Conservation (phyloP, 2,797 vertebrate genomes). For the Petrocephalus schoutedeni region DNA sequence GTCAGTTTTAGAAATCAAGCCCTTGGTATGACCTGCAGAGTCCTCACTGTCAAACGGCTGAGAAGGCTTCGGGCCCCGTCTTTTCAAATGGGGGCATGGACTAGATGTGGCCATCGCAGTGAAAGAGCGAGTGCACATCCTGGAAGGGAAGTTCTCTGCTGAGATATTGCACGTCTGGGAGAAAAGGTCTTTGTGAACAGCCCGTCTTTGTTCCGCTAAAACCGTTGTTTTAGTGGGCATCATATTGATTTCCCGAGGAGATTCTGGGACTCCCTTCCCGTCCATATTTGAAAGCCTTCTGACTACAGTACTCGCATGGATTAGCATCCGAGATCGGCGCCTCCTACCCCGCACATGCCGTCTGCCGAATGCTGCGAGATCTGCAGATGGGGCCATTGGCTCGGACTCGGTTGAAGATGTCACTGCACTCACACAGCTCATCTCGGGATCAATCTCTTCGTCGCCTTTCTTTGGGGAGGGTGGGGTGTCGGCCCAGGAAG, state of each 20-base stretch:
- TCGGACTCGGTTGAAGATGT: slow-evolving; percentile 78
- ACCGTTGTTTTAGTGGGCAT: slow-evolving; percentile 54
- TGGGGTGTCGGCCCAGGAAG: slow-evolving; percentile 73
- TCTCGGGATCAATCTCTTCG: slow-evolving; percentile 71
- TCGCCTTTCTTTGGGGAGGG: slow-evolving; percentile 73
- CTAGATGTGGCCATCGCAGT: slow-evolving; percentile 70
- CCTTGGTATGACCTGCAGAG: slow-evolving; percentile 63
- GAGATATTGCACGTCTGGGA: slow-evolving; percentile 68
- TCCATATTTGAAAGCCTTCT: slow-evolving; percentile 56
- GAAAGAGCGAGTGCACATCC: slow-evolving; percentile 95
- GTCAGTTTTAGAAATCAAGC: slow-evolving; percentile 64
- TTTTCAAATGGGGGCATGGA: slow-evolving; percentile 62
- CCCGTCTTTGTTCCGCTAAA: slow-evolving; percentile 62
- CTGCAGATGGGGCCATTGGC: slow-evolving; percentile 72
- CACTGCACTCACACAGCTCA: slow-evolving; percentile 66
- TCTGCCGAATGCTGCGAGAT: slow-evolving; percentile 65
- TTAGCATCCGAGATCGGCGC: slow-evolving; percentile 43
- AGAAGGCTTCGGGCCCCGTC: slow-evolving; percentile 55
- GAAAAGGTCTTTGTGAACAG: slow-evolving; percentile 54
- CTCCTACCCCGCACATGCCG: slow-evolving; percentile 65
- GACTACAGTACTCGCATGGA: slow-evolving; percentile 59
- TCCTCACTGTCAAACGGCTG: slow-evolving; percentile 48
- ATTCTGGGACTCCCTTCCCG: slow-evolving; percentile 47
- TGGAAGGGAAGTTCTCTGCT: slow-evolving; percentile 70
- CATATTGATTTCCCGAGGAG: slow-evolving; percentile 53